Percentiles rank a stretch among this genome's conserved stretches.
phyloP scores from a whole-genome alignment of 53 echinoderm and acorn worm species.

The Henricia sp. region DNA sequence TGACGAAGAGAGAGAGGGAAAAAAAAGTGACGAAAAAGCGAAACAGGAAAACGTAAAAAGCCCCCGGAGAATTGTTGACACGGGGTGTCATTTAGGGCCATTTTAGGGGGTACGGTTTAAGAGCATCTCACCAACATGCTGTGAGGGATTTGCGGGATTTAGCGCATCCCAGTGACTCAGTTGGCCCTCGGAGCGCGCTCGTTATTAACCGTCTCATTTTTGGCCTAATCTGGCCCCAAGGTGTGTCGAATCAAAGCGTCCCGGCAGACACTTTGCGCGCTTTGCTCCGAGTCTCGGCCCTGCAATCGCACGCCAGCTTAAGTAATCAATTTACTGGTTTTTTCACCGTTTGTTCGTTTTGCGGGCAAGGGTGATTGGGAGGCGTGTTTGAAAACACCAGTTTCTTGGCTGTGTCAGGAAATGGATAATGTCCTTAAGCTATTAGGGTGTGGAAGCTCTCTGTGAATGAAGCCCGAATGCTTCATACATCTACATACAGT shows the following conservation, averaged over 20 bases:
- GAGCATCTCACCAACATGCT: slow-evolving; percentile 32
- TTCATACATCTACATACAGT: too few relatives aligned
- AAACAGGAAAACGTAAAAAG: neutral
- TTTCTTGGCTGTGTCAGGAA: slow-evolving; percentile 9
- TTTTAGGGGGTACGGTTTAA: slow-evolving; percentile 32
- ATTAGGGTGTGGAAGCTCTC: neutral
- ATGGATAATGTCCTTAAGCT: slow-evolving; percentile 1
- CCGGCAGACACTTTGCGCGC: slow-evolving; percentile 20
- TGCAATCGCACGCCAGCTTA: slow-evolving; percentile 30
- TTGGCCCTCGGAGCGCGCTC: slow-evolving; percentile 20
- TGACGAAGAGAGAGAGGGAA: neutral
- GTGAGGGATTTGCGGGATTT: slow-evolving; percentile 30
- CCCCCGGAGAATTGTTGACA: slow-evolving; percentile 22
- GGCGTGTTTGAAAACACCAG: slow-evolving; percentile 46
- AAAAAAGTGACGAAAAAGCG: neutral
- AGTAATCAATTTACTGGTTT: slow-evolving; percentile 47
- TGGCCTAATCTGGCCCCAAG: slow-evolving; percentile 42
- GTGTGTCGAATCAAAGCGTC: slow-evolving; percentile 40
- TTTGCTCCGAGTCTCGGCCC: neutral
- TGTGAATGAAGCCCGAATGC: too few relatives aligned
- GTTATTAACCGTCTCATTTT: slow-evolving; percentile 60
- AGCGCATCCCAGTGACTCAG: slow-evolving; percentile 41
- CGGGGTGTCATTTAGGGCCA: slow-evolving; percentile 33
- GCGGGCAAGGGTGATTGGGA: slow-evolving; percentile 14
- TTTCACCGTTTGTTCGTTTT: neutral